phyloP scores from a whole-genome alignment of 2,888 invertebrate species.

The Clostera curtula region DNA sequence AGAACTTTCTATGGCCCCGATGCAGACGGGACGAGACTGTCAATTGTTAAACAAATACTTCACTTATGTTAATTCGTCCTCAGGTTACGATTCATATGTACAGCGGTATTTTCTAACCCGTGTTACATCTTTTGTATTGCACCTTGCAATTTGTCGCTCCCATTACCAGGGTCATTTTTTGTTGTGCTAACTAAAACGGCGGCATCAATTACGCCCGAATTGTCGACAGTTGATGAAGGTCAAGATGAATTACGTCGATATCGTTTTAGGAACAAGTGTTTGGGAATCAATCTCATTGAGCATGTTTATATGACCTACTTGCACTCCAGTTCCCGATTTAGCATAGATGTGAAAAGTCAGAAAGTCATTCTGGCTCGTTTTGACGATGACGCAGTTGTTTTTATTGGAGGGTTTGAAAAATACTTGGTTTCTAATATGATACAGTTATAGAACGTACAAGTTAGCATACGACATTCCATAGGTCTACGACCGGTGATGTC shows the following conservation, averaged over 20 bases:
- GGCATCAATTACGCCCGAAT: constrained; percentile 24
- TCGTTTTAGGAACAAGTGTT: constrained; percentile 35
- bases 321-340: constrained; percentile 2
- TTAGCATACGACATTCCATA: constrained; percentile 21
- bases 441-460: constrained; percentile 7
- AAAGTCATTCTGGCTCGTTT: neutral
- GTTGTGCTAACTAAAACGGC: constrained; percentile 21
- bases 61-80: constrained; percentile 43
- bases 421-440: constrained; percentile 2
- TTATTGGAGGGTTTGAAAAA: neutral
- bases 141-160: constrained; percentile 8
- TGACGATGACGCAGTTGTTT: too few species aligned
- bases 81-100: constrained; percentile 26
- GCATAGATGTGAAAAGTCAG: neutral
- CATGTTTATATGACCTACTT: constrained; percentile 28
- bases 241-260: constrained; percentile 30
- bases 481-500: constrained; percentile 50
- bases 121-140: constrained; percentile 16
- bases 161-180: constrained; percentile 18
- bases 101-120: constrained; percentile 31
- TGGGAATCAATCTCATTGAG: constrained; percentile 25
- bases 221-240: constrained; percentile 37
- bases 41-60: constrained; percentile 47
- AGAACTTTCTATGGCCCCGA: constrained; percentile 60
- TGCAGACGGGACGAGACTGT: constrained; percentile 42